phyloP scores from a whole-genome alignment of 2,888 invertebrate species.

The Chelonus formosanus region DNA sequence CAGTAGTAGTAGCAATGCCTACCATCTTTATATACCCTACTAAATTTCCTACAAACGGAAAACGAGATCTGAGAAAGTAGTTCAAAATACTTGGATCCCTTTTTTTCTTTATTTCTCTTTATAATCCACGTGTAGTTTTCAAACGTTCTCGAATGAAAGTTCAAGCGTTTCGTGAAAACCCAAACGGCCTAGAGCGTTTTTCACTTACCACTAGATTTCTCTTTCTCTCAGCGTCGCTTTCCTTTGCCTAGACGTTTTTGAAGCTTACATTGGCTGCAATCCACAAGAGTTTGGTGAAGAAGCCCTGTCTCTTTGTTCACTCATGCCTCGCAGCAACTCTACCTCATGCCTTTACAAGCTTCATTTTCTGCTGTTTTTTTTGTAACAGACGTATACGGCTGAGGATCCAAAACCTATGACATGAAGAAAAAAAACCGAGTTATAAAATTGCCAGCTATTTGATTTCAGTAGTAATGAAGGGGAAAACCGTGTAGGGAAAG shows the following conservation, averaged over 20 bases:
- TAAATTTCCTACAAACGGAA: slow-evolving; percentile 24
- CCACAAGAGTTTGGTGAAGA: slow-evolving; percentile 20
- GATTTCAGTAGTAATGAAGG: neutral
- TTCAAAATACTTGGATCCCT: slow-evolving; percentile 5
- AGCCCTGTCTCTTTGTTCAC: slow-evolving; percentile 14
- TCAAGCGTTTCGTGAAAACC: slow-evolving; percentile 23
- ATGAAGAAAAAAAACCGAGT: slow-evolving; percentile 1
- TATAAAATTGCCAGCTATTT: slow-evolving; percentile 8
- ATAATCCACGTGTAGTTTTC: slow-evolving; percentile 26
- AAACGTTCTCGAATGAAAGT: slow-evolving; percentile 25
- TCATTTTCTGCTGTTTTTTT: neutral
- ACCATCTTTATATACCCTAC: neutral
- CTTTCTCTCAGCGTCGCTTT: slow-evolving; percentile 9
- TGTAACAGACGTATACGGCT: neutral
- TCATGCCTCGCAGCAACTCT: slow-evolving; percentile 3
- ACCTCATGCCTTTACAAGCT: neutral
- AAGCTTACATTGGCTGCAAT: slow-evolving; percentile 22
- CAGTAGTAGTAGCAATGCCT: neutral
- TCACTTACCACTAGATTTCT: slow-evolving; percentile 8
- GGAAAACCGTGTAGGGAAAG: neutral
- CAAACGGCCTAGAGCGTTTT: slow-evolving; percentile 26
- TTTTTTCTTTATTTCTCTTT: slow-evolving; percentile 8
- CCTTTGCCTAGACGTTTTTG: slow-evolving; percentile 13
- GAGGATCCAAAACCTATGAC: slow-evolving; percentile 3
- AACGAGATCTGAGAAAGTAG: slow-evolving; percentile 16